These are phyloP conservation scores for Vultur gryphus DNA, from an alignment of 2,797 vertebrate species.

Conservation along the genomic window DNA sequence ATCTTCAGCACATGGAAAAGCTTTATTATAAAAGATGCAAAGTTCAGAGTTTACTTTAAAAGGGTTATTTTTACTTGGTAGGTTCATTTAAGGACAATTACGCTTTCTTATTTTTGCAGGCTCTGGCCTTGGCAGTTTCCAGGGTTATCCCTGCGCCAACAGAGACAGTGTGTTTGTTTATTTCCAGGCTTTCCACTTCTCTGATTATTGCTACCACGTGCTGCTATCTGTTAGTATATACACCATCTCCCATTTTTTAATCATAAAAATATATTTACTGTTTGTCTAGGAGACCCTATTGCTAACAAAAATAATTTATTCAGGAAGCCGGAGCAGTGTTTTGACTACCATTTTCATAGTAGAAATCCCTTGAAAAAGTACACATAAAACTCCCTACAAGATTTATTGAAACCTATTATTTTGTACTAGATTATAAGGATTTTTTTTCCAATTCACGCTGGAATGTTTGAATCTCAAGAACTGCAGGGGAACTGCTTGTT, in stretches of 20 bases:
- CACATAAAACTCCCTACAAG: accelerated
- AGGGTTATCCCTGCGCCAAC: conserved; percentile 54
- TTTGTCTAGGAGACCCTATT: neutral
- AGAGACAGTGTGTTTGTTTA: conserved; percentile 42
- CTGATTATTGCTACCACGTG: conserved; percentile 33
- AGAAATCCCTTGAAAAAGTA: neutral
- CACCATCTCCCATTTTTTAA: neutral
- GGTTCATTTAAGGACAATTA: conserved; percentile 65
- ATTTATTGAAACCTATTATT: neutral
- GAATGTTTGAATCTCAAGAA: neutral
- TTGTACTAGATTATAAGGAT: neutral
- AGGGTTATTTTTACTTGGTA: neutral
- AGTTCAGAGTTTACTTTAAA: neutral
- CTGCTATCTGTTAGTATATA: conserved; percentile 9
- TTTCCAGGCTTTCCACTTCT: conserved; percentile 47
- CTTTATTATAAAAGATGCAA: neutral
- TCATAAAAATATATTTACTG: conserved; percentile 3
- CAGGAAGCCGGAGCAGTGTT: neutral
- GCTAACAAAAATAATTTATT: neutral
- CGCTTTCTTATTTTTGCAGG: conserved; percentile 41
- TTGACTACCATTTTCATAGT: neutral
- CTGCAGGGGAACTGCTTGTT: neutral
- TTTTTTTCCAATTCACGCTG: neutral
- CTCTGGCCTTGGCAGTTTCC: conserved; percentile 54
- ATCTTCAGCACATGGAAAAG: neutral